A percentile compares a stretch with the other conserved stretches of the same genome.
Evolutionary conservation across 2,888 invertebrate genomes (phyloP).

Genomic region (Drosophila ezoana): DNA sequence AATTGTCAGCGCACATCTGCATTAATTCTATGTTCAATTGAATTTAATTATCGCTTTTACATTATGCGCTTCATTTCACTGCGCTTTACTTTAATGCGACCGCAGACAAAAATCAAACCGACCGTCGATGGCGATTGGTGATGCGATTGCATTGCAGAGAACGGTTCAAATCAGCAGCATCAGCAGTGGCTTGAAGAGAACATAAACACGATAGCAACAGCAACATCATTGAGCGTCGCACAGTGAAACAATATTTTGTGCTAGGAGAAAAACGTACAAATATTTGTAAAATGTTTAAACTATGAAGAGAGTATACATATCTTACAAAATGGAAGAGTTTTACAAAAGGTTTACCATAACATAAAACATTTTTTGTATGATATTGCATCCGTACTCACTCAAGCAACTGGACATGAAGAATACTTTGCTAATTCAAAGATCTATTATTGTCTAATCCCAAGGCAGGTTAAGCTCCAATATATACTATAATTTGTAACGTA

Average conservation of each 20-base stretch:
- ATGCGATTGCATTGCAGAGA: conserved; percentile 59
- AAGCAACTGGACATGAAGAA: too few relatives aligned
- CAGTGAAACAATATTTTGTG: conserved; percentile 9
- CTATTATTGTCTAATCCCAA: too few relatives aligned
- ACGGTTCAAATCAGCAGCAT: conserved; percentile 44
- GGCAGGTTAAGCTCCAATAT: too few relatives aligned
- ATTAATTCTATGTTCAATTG: conserved; percentile 31
- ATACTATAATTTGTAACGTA: too few relatives aligned
- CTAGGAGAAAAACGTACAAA: too few relatives aligned
- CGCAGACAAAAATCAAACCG: conserved; percentile 50
- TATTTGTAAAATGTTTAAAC: too few relatives aligned
- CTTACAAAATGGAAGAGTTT: too few relatives aligned
- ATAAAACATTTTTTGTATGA: too few relatives aligned
- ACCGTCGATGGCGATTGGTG: conserved; percentile 32
- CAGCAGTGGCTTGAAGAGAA: conserved; percentile 52
- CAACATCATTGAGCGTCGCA: conserved; percentile 24
- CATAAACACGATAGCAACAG: conserved; percentile 49
- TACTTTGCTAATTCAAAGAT: too few relatives aligned
- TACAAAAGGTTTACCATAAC: too few relatives aligned
- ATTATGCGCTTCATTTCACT: conserved; percentile 23
- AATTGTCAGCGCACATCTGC: conserved; percentile 7
- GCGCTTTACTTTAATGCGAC: conserved; percentile 33
- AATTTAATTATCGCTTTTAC: conserved; percentile 25
- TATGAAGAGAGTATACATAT: too few relatives aligned
- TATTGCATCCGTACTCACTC: too few relatives aligned